Evolutionary conservation across 2,888 invertebrate genomes (phyloP), one percentile per base, ranked within the genome.

Genomic region (Diarsia brunnea): DNA sequence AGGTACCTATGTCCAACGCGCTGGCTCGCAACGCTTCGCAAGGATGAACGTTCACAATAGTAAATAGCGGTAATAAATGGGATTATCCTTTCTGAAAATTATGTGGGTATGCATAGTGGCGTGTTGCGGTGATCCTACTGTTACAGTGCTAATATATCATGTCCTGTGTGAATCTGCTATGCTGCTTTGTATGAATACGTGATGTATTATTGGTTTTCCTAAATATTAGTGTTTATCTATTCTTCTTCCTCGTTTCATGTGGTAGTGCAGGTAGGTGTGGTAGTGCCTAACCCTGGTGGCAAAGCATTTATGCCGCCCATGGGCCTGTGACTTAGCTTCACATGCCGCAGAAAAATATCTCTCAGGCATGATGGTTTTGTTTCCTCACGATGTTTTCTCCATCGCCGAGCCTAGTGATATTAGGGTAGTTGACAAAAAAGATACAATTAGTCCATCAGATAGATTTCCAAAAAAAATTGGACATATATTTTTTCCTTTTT

Each of bases 31-130:
- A 73, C 45, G 45, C 58, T 73, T 64, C 49, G 76, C 73, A 76
- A 69, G 68, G 24, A 69, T 82, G 81, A 73, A 70, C 69, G 55
- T 82, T 74, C 70, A 73, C 68, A 83, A 78, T 73, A 65, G 79
- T 78, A 83, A 69, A 78, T 83, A 47, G 64, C 73, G 3, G 81
- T 82, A 83, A 83, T 74, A 82, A 78, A 81, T 81, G 60, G 68
- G 81, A 78, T 81, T 82, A 81, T 81, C 70, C 78, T 61, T 78
- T 78, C 67, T 73, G 73, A 73, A 82, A 69, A 83, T 81, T 78
- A 78, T 82, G 64, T 78, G 73, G 69, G 55, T 69, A 75, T 75
- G 81, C 66, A 77, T 47, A 45, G 49, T 69, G 63, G 64, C 53
- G 61, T 58, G 66, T 64, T 77, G 61, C 69, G 76, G 75, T 79